phyloP scores from a whole-genome alignment of 2,888 invertebrate species.

The Conops quadrifasciatus region DNA sequence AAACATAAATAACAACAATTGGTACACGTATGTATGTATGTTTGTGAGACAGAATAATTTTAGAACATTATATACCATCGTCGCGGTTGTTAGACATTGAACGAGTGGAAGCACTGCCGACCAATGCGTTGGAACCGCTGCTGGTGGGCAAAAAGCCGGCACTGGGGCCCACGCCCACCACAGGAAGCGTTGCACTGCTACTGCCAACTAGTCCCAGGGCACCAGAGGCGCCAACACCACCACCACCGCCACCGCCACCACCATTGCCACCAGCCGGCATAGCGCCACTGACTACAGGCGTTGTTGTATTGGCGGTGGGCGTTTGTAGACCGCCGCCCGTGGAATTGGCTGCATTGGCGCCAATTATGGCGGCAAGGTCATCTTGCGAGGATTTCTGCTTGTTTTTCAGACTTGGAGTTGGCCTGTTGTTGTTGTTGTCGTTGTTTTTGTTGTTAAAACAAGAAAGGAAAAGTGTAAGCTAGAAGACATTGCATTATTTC shows the following conservation, averaged over 20 bases:
- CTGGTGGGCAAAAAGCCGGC: constrained; percentile 46
- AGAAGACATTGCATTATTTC: not conserved
- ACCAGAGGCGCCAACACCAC: constrained; percentile 47
- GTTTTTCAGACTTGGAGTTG: constrained; percentile 72
- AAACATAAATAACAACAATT: not conserved
- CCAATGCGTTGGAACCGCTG: constrained; percentile 31
- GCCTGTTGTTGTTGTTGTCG: constrained; percentile 65
- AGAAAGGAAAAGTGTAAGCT: not conserved
- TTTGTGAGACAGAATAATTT: constrained; percentile 61
- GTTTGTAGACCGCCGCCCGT: constrained; percentile 58
- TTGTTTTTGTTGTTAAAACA: not conserved
- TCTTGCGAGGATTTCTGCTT: constrained; percentile 68
- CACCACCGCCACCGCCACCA: constrained; percentile 33
- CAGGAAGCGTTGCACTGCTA: constrained; percentile 33
- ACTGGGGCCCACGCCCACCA: constrained; percentile 44
- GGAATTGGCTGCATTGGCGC: constrained; percentile 37
- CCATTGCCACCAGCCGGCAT: constrained; percentile 46
- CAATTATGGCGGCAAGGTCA: constrained; percentile 56
- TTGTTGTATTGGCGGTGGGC: constrained; percentile 55
- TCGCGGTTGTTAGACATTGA: constrained; percentile 64
- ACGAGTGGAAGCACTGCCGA: constrained; percentile 45
- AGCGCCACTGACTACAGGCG: constrained; percentile 50
- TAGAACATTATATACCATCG: constrained; percentile 68
- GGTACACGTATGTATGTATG: too few relatives aligned
- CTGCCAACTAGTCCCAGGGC: constrained; percentile 35